These are phyloP conservation scores for Mustela erminea DNA, from an alignment of 2,797 vertebrate genomes.

Conservation along the genomic window DNA sequence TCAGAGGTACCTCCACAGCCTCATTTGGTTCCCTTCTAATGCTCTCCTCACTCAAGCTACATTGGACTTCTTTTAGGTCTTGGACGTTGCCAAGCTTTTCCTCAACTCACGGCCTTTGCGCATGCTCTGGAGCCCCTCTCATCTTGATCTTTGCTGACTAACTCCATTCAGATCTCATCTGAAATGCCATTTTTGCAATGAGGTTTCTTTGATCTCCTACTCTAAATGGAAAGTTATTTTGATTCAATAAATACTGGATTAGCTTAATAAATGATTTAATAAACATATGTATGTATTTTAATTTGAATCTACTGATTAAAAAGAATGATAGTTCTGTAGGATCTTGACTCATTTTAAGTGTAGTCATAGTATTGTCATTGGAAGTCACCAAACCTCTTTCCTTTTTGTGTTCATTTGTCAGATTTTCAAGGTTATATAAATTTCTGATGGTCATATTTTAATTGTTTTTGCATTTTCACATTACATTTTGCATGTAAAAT, in stretches of 20 bases:
- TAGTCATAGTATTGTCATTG: conserved; percentile 32
- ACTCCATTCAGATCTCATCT: background rate
- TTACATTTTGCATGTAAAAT: background rate
- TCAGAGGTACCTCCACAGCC: background rate
- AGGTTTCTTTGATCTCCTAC: background rate
- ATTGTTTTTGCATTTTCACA: background rate
- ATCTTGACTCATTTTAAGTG: background rate
- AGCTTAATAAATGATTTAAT: conserved; percentile 31
- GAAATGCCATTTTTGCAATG: background rate
- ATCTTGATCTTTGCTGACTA: background rate
- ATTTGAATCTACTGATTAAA: conserved; percentile 44
- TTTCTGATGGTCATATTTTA: background rate
- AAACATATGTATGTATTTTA: background rate
- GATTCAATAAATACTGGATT: background rate
- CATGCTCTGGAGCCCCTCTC: rapidly evolving
- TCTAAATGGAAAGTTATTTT: conserved; percentile 37
- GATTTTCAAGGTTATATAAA: conserved; percentile 15
- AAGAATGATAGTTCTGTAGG: background rate
- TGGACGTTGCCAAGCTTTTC: background rate
- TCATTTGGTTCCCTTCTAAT: background rate
- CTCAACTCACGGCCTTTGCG: background rate
- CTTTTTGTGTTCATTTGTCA: background rate
- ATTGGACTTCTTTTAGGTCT: background rate
- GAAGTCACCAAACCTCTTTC: conserved; percentile 57
- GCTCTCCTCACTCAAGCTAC: background rate